phyloP scores from a whole-genome alignment of 1,140 invertebrate genomes.

The Anastatus disparis region DNA sequence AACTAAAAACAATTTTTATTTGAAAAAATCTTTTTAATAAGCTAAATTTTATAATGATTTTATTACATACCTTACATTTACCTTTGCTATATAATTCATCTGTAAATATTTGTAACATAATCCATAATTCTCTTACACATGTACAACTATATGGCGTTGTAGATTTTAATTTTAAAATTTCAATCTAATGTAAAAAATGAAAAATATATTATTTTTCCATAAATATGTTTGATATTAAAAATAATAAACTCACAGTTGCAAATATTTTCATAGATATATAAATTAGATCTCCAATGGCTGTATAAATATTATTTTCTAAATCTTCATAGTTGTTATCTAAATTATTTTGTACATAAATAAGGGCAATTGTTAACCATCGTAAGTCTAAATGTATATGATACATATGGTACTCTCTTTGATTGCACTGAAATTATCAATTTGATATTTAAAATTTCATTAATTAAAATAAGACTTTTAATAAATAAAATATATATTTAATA shows the following conservation, averaged over 20 bases:
- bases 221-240: no score
- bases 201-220: no score
- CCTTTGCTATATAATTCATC: conserved; percentile 46
- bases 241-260: conserved; percentile 51
- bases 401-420: conserved; percentile 64
- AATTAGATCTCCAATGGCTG: conserved; percentile 57
- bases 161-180: conserved; percentile 54
- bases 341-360: conserved; percentile 50
- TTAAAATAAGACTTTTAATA: not conserved
- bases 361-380: conserved; percentile 60
- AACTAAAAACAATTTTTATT: conserved; percentile 46
- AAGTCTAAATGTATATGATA: conserved; percentile 65
- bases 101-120: conserved; percentile 60
- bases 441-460: conserved; percentile 4
- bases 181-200: conserved; percentile 15
- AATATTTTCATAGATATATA: conserved; percentile 58
- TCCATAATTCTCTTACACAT: conserved; percentile 65
- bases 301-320: conserved; percentile 48
- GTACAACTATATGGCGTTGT: conserved; percentile 63
- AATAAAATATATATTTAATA: conserved; percentile 42
- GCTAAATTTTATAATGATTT: not conserved
- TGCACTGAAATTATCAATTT: conserved; percentile 52
- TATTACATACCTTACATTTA: conserved; percentile 51
- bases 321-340: conserved; percentile 46
- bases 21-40: conserved; percentile 8